These are phyloP conservation scores for Chromoteleia sp. DNA, from an alignment of 2,888 invertebrate species.

Conservation along the genomic window DNA sequence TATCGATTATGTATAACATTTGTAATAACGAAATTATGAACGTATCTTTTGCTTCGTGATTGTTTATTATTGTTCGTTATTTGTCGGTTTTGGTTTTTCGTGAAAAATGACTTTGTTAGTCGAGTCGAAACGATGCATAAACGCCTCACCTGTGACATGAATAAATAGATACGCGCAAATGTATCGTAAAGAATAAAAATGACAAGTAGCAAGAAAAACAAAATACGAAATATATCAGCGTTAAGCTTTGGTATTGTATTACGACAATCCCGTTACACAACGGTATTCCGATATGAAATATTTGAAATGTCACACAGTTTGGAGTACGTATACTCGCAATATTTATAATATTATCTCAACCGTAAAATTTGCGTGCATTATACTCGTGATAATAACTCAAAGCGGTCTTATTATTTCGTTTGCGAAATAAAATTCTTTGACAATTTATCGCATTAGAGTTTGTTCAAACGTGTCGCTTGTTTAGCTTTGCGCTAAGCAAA, in stretches of 20 bases:
- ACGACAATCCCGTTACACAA: conserved; percentile 61
- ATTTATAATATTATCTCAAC: conserved; percentile 48
- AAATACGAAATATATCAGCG: conserved; percentile 57
- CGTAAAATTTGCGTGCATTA: conserved; percentile 43
- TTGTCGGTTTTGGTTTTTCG: conserved; percentile 9
- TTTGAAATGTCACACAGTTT: conserved; percentile 54
- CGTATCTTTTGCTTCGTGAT: not conserved
- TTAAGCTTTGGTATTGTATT: conserved; percentile 53
- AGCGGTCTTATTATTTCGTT: conserved; percentile 20
- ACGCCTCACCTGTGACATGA: conserved; percentile 27
- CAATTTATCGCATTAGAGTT: not conserved
- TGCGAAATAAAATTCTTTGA: not conserved
- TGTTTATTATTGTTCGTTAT: conserved; percentile 10
- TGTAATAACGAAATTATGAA: not conserved
- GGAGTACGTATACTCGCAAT: conserved; percentile 11
- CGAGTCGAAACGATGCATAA: conserved; percentile 36
- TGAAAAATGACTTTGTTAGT: conserved; percentile 47
- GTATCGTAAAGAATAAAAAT: conserved; percentile 53
- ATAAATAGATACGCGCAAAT: conserved; percentile 30
- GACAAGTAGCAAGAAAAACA: conserved; percentile 54
- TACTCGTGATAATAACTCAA: conserved; percentile 28
- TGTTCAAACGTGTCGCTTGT: too few relatives aligned
- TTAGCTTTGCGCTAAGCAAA: too few relatives aligned
- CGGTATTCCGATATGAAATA: conserved; percentile 59
- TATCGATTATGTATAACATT: too few relatives aligned